Evolutionary conservation across 2,888 invertebrate genomes (phyloP).

Genomic region (Papilio demoleus): DNA sequence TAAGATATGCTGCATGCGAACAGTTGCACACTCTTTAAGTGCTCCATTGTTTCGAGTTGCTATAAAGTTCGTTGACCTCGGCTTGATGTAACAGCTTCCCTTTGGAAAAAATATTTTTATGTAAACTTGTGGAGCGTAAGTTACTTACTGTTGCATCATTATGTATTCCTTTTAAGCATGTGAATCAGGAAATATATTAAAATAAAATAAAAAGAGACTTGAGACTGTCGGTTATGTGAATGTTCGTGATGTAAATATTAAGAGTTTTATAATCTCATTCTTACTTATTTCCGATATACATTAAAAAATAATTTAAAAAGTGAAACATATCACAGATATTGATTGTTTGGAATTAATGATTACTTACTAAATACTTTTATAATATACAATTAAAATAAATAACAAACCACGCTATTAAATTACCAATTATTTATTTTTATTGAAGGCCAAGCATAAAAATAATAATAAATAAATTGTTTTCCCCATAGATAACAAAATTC

Average conservation of each 20-base stretch:
- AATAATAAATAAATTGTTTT: conserved; percentile 8
- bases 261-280: no score
- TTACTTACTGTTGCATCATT: neutral
- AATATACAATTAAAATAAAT: neutral
- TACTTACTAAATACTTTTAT: no score
- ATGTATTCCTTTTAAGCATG: no score
- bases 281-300: no score
- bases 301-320: no score
- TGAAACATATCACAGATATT: no score
- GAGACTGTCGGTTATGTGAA: no score
- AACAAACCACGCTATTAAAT: neutral
- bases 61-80: conserved; percentile 43
- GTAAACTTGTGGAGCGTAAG: neutral
- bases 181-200: neutral
- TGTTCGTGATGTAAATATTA: no score
- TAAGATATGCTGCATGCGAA: conserved; percentile 45
- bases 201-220: neutral
- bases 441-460: conserved; percentile 38
- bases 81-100: conserved; percentile 32
- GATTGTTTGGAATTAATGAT: no score
- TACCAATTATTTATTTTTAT: conserved; percentile 34
- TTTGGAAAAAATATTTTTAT: neutral
- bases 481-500: conserved; percentile 28
- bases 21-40: conserved; percentile 37
- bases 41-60: conserved; percentile 46